Base-by-base conservation (phyloP, 1,140 invertebrate genomes). In the Anthonomus grandis region DNA sequence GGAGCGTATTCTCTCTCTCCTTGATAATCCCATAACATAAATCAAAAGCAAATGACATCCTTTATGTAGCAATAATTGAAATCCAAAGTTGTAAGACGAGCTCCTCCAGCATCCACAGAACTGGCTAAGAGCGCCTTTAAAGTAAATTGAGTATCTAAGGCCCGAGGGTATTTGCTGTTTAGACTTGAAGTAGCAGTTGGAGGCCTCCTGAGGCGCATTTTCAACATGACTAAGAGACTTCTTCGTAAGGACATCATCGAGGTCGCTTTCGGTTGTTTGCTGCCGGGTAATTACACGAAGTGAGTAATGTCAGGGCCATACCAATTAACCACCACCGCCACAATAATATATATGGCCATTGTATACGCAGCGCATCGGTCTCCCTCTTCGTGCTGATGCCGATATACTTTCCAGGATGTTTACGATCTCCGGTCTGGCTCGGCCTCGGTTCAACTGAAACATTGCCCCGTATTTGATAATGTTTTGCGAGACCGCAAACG, bases 201-300 rank as follows among this genome's bases (percentile, higher is more conserved):
- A 25, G 46, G 24, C 27, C 23, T 27, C 54, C 31, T 18, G 34
- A 49, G 45, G 54, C 54, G 39, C 21, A 45, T 54, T 31, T 54
- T 24, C 37, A 55, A 39, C 34, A 27, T 22, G 36, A 57, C 48
- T 44, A 49, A 57, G 54, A 58, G 56, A 58, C 38, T 58, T 22
- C 48, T 58, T 58, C 25, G 24, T 39, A 36, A 38, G 51, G 53
- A 23, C 39, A 42, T 34, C 12, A 39, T 19, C 70, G 68, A 66
- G 64, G 70, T 70, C 70, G 70, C n/a, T 68, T 66, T 70, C 69
- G 64, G 64, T 68, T 65, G 65, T 63, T 65, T 51, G 68, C 68
- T 70, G 59, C 39, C 58, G 65, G 67, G 69, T 70, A 72, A 72
- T 72, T 72, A 72, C 68, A 68, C 65, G 65, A 64, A 69, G 66